Base-by-base conservation (phyloP, 1,140 invertebrate species). In the Sycophila sp. region DNA sequence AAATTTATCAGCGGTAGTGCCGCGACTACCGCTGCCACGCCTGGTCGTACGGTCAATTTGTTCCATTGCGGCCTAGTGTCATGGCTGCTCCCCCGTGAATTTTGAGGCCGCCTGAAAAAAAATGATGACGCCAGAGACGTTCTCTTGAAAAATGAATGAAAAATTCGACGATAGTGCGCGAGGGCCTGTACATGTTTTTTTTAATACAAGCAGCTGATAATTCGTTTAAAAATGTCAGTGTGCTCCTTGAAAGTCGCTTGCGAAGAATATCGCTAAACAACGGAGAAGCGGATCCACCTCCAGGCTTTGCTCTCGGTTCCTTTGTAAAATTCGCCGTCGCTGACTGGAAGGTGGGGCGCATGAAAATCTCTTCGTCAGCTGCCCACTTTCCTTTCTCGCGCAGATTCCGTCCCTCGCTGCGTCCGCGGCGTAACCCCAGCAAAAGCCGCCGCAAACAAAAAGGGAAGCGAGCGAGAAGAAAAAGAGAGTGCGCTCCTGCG, bases 311-410 rank as follows among this genome's bases (percentile, higher is more conserved):
- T 45, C 28, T 56, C 28, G 5, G 26, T 64, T 51, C 30, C 36
- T 53, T 65, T 65, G 63, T 65, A 40, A 38, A 38, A 47, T n/a
- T n/a, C n/a, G n/a, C n/a, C n/a, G 58, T 60, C 26, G 38, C 13
- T 45, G 36, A 15, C 15, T 60, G 65, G 75, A 71, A 75, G n/a
- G n/a, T n/a, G 76, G 70, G 69, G 72, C 70, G 73, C 55, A 69
- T 59, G 71, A 71, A 78, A 80, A 80, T 80, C 78, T 79, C 72
- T 53, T n/a, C 81, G 81, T 85, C 82, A 83, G 81, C 83, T 85
- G 81, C 78, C n/a, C n/a, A n/a, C n/a, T 83, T 83, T 82, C 79
- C 77, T 78, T 77, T 56, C 51, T 49, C 47, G 47, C 38, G 82
- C 81, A 81, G 82, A 84, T 83, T 81, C 77, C 78, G 74, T 74